A percentile compares a stretch with the other conserved stretches of the same genome.
phyloP scores from a whole-genome alignment of 1,140 invertebrate genomes.

The Eueides isabella region DNA sequence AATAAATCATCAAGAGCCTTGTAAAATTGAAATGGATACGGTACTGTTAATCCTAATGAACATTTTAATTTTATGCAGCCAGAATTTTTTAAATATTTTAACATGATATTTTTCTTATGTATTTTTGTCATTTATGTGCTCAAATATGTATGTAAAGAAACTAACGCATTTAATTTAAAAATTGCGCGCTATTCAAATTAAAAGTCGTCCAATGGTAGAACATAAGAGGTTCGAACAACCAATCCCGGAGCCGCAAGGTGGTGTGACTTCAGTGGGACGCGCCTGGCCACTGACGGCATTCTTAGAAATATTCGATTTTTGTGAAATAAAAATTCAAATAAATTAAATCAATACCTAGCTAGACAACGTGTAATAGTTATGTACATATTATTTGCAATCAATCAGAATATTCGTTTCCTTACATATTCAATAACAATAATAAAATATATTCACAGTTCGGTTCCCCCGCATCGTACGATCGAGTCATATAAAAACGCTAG shows the following conservation, averaged over 20 bases:
- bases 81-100: not conserved
- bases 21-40: no score
- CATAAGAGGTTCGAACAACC: constrained; percentile 45
- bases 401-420: not conserved
- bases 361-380: constrained; percentile 12
- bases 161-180: constrained; percentile 34
- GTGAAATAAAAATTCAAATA: constrained; percentile 41
- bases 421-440: constrained; percentile 35
- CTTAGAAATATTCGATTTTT: constrained; percentile 41
- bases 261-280: constrained; percentile 75
- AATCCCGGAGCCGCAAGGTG: constrained; percentile 64
- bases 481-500: constrained; percentile 73
- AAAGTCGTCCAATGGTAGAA: constrained; percentile 57
- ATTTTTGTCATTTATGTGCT: not conserved
- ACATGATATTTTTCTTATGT: not conserved
- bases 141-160: not conserved
- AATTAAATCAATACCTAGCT: constrained; percentile 2
- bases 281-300: constrained; percentile 38
- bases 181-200: constrained; percentile 46
- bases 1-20: no score
- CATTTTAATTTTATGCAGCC: no score
- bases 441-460: constrained; percentile 23
- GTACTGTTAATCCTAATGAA: no score
- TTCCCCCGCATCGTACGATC: constrained; percentile 78
- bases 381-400: constrained; percentile 13